Evolutionary conservation across 2,888 invertebrate genomes (phyloP).

Genomic region (Hipparchia semele): DNA sequence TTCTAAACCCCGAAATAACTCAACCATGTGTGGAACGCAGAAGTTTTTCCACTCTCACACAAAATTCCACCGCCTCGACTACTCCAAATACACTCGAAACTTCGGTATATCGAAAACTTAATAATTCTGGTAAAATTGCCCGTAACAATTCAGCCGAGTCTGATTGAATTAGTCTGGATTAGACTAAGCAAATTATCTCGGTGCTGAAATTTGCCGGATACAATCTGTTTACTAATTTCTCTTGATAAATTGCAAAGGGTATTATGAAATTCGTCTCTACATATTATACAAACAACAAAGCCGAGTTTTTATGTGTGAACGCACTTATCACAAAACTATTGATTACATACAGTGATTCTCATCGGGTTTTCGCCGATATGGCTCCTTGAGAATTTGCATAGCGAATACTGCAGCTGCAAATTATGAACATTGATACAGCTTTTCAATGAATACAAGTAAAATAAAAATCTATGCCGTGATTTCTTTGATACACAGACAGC

Average conservation of each 20-base stretch:
- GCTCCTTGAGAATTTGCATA: no score
- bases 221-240: constrained; percentile 26
- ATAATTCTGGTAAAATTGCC: constrained; percentile 35
- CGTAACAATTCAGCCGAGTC: constrained; percentile 30
- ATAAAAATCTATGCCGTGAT: no score
- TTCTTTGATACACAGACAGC: no score
- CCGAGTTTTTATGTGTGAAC: no score
- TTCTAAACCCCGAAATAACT: constrained; percentile 26
- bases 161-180: constrained; percentile 36
- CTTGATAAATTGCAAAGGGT: constrained; percentile 17
- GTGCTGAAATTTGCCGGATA: constrained; percentile 18
- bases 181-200: constrained; percentile 35
- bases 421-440: no score
- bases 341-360: no score
- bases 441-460: no score
- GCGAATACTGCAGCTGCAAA: no score
- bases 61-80: constrained; percentile 14
- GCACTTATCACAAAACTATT: no score
- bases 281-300: not conserved
- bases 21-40: constrained; percentile 26
- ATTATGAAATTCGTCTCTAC: not conserved
- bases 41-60: constrained; percentile 28
- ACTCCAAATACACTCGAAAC: constrained; percentile 32
- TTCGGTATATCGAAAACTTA: constrained; percentile 36
- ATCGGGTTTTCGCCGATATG: no score